Evolutionary conservation across 1,140 invertebrate genomes (phyloP).

Genomic region (Calliphora vicina): DNA sequence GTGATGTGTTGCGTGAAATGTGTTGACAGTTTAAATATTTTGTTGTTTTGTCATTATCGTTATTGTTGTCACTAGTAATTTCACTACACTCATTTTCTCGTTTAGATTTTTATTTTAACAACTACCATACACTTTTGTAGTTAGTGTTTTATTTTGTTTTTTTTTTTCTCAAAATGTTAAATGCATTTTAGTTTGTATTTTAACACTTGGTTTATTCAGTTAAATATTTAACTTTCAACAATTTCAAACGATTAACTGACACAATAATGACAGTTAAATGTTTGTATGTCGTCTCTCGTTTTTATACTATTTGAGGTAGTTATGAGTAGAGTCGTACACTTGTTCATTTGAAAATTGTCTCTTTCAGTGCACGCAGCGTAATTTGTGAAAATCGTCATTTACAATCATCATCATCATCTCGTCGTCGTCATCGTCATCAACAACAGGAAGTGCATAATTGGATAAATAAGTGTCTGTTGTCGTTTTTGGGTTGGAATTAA

Average conservation of each 20-base stretch:
- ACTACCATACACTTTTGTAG: not conserved
- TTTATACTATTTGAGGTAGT: not conserved
- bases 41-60: constrained; percentile 13
- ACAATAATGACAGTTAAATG: constrained; percentile 31
- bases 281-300: not conserved
- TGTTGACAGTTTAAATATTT: constrained; percentile 34
- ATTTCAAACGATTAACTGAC: constrained; percentile 23
- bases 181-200: constrained; percentile 34
- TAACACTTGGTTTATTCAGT: constrained; percentile 33
- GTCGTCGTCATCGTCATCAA: constrained; percentile 2
- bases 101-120: not conserved
- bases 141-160: not conserved
- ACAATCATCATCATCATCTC: not conserved
- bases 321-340: too few relatives aligned
- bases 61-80: constrained; percentile 18
- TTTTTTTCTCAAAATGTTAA: constrained; percentile 23
- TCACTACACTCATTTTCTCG: not conserved
- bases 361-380: not conserved
- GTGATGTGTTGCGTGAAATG: constrained; percentile 32
- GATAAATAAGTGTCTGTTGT: constrained; percentile 18
- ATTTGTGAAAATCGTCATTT: constrained; percentile 14
- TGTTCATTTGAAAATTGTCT: not conserved
- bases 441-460: constrained; percentile 30
- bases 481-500: not conserved
- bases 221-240: constrained; percentile 16